Base-by-base conservation (phyloP, 2,888 invertebrate species). In the Agrilus biguttatus region DNA sequence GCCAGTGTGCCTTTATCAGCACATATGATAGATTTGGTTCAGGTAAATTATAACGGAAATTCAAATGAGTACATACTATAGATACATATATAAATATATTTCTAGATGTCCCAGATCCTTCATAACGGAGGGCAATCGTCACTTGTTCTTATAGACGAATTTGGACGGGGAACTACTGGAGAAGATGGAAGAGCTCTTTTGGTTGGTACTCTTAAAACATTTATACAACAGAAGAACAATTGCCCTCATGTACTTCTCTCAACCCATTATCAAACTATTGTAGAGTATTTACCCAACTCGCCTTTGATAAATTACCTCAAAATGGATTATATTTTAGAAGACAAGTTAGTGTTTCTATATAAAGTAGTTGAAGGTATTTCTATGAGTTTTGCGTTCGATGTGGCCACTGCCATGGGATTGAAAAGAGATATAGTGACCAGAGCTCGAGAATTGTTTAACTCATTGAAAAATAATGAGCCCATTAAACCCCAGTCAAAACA, bases 71-170 rank as follows among this genome's bases (percentile, higher is more conserved):
- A 8, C n/a, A 14, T 39, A 10, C 3, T 23, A 5, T n/a, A 32
- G 32, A 28, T 6, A 21, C 21, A 40, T 14, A 13, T n/a, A 2
- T n/a, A 36, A 6, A 35, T 40, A 32, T 13, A 37, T 33, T 47
- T 46, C 14, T 33, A 88, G 87, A 78, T 87, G 69, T 73, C 84
- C 2, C 66, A 77, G 14, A 82, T 85, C 3, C 62, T 88, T 2
- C 71, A 75, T 50, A 75, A 76, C 51, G 76, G 80, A 0, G 75
- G 75, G 0, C 60, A 70, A 1, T 67, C 70, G 47, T 86, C 89
- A 0, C 65, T 95, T 3, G 70, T 93, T 0, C 68, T 93, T 28
- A 70, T 92, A 33, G 93, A 95, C 65, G 92, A 92, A 68, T 89
- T 92, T 68, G 92, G 91, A 4, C 81, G 83, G 61, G 88, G 90